Evolutionary conservation across 2,113 vertebrate species (phyloP), one percentile per base, ranked within the genome.

Genomic region (Calcarius ornatus): DNA sequence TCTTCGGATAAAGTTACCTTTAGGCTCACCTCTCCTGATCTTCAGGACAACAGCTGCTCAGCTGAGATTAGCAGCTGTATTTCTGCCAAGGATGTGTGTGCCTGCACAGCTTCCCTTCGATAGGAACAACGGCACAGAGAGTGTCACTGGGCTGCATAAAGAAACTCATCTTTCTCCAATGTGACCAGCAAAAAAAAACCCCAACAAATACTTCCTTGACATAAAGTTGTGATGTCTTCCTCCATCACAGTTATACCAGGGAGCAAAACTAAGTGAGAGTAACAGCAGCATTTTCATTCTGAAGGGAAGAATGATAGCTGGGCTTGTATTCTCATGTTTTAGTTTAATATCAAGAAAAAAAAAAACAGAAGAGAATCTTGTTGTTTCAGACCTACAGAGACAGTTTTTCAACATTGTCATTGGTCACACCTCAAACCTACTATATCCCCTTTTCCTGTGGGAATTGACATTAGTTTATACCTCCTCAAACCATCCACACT

Each of bases 21-120:
- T 53, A 88, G 51, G 68, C n/a, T 94, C 79, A 75, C 60, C 72
- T 50, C 51, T 83, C 47, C 76, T 57, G 59, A 83, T 81, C 69
- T 92, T 53, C 64, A 77, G 51, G 68, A 88, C 68, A 77, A n/a
- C n/a, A 87, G 54, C 50, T 80, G 78, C 68, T 86, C 75, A 80
- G 0, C 13, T 60, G 31, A 90, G 59, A 88, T 82, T 28, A 88
- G 59, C 53, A 85, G 71, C 38, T 87, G 22, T 50, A 51, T 70
- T 90, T 90, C 43, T 76, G 40, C 33, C 61, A 81, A 42, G 73
- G 78, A 82, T 33, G 20, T 42, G 20, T 5, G 6, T 28, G 30
- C 33, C 71, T 66, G 24, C 40, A 51, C 2, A 1, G 9, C n/a
- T 92, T 79, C 23, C 48, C 47, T 60, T 92, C 10, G 2, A 68